Evolutionary conservation across 2,888 invertebrate genomes (phyloP).

Genomic region (Parascotia fuliginaria): DNA sequence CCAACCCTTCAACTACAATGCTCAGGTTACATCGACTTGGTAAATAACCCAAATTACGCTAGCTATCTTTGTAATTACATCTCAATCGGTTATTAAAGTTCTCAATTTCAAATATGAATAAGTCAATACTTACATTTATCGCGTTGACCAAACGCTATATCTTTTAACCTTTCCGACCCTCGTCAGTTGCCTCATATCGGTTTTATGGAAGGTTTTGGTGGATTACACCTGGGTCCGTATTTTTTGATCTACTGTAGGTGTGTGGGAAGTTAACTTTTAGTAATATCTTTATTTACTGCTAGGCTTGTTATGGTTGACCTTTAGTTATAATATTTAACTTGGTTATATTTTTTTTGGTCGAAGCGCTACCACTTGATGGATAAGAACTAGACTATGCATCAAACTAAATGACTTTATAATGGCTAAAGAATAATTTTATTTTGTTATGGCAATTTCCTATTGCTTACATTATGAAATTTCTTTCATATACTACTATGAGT

Average conservation of each 20-base stretch:
- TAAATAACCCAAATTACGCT: too few species aligned
- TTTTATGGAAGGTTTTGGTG: slow-evolving; percentile 16
- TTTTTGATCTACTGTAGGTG: slow-evolving; percentile 1
- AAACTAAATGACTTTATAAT: too few species aligned
- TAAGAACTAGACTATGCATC: too few species aligned
- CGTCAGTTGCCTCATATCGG: slow-evolving; percentile 18
- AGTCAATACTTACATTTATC: slow-evolving; percentile 18
- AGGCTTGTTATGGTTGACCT: not conserved
- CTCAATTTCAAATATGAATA: slow-evolving; percentile 2
- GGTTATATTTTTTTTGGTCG: too few species aligned
- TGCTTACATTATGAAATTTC: too few species aligned
- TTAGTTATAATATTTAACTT: not conserved
- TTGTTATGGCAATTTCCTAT: too few species aligned
- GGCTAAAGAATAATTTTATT: too few species aligned
- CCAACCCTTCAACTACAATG: too few species aligned
- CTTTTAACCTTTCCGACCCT: slow-evolving; percentile 27
- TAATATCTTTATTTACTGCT: slow-evolving; percentile 1
- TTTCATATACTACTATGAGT: too few species aligned
- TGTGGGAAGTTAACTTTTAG: slow-evolving; percentile 1
- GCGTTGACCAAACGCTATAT: slow-evolving; percentile 2
- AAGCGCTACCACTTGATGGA: too few species aligned
- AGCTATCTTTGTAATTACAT: too few species aligned
- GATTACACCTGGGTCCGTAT: slow-evolving; percentile 19
- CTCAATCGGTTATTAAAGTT: not conserved
- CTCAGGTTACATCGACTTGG: too few species aligned